Evolutionary conservation across 2,113 vertebrate genomes (phyloP).

Genomic region (Oncorhynchus clarkii): DNA sequence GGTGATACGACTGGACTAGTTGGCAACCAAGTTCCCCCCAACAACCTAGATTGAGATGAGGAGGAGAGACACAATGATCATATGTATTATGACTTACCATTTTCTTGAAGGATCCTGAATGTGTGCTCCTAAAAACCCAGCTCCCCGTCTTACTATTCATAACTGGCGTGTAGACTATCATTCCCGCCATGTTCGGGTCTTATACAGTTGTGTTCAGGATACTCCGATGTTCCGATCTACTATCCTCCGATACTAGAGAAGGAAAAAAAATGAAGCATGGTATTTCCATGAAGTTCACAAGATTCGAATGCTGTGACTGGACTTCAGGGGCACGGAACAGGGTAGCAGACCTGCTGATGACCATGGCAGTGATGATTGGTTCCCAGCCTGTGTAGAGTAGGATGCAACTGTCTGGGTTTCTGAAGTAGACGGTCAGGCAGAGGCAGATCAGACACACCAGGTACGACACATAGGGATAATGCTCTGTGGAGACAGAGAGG

Average conservation of each 20-base stretch:
- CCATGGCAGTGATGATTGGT: constrained; percentile 89
- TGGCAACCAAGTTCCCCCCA: constrained; percentile 91
- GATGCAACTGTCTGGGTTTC: constrained; percentile 77
- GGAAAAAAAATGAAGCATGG: constrained; percentile 19
- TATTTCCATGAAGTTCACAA: background rate
- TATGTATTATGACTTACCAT: too few relatives aligned
- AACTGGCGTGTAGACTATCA: constrained; percentile 90
- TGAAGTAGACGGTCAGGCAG: constrained; percentile 78
- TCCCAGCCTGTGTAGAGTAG: constrained; percentile 88
- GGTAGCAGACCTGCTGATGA: constrained; percentile 86
- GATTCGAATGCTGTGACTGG: background rate
- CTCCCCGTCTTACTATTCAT: constrained; percentile 84
- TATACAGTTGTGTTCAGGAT: constrained; percentile 92
- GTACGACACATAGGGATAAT: constrained; percentile 75
- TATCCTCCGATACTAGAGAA: constrained; percentile 85
- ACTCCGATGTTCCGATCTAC: background rate
- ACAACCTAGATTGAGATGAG: constrained; percentile 70
- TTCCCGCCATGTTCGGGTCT: constrained; percentile 86
- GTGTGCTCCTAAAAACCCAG: too few relatives aligned
- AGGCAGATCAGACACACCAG: constrained; percentile 77
- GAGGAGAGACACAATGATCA: background rate
- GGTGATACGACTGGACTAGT: constrained; percentile 92
- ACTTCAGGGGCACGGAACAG: background rate
- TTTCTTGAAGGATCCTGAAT: too few relatives aligned
- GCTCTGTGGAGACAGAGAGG: constrained; percentile 51